phyloP scores from a whole-genome alignment of 1,140 invertebrate species.

The Oreohelix idahoensis region DNA sequence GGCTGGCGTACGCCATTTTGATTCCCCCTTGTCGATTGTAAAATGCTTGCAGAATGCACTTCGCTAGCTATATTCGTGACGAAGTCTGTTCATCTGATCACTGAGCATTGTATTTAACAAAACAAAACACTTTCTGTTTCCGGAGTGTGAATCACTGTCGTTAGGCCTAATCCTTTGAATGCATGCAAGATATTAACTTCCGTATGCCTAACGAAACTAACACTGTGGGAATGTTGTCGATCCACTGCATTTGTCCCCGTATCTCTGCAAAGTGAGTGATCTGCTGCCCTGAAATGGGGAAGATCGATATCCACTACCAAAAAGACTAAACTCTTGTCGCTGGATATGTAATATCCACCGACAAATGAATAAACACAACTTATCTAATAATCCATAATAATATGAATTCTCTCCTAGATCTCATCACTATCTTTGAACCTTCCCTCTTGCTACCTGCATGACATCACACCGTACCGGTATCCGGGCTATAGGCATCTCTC shows the following conservation, averaged over 20 bases:
- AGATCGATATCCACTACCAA: background rate
- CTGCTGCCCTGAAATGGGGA: background rate
- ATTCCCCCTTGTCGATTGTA: background rate
- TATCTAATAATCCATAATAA: background rate
- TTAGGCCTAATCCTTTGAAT: constrained; percentile 5
- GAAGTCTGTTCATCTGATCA: background rate
- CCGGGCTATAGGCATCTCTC: background rate
- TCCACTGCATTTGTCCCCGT: background rate
- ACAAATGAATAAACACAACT: background rate
- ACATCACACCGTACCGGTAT: constrained; percentile 2
- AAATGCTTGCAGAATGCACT: background rate
- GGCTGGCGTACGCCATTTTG: background rate
- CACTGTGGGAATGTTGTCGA: background rate
- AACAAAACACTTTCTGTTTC: too few relatives aligned
- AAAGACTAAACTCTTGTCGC: background rate
- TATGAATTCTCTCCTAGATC: background rate
- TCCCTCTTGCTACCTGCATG: background rate
- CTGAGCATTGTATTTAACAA: background rate
- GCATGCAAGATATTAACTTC: background rate
- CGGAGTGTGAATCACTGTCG: background rate
- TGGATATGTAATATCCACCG: background rate
- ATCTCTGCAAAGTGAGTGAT: background rate
- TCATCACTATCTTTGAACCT: background rate
- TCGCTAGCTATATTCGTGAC: background rate
- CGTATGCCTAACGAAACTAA: background rate